These are phyloP conservation scores for Brotula barbata DNA, from an alignment of 2,797 vertebrate genomes.

Conservation along the genomic window DNA sequence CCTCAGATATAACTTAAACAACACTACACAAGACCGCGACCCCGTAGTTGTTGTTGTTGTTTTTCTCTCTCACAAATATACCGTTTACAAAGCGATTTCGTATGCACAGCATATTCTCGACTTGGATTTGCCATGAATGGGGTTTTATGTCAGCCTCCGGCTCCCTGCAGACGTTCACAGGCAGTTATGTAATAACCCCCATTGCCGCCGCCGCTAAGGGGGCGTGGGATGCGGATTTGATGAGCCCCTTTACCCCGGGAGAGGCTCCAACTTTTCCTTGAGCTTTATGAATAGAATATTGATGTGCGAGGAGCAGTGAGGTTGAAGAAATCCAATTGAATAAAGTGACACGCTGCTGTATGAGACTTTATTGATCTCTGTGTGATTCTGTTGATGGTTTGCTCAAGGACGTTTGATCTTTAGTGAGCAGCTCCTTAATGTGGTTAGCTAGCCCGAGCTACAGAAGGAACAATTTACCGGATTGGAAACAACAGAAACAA, in stretches of 20 bases:
- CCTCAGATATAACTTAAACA: too few species aligned
- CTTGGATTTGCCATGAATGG: conserved; percentile 35
- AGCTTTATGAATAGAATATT: conserved; percentile 31
- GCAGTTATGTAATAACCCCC: conserved; percentile 62
- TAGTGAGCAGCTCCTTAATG: too few species aligned
- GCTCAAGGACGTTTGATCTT: not conserved
- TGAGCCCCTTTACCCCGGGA: conserved; percentile 28
- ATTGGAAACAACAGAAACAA: too few species aligned
- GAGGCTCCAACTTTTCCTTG: conserved; percentile 41
- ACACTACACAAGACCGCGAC: too few species aligned
- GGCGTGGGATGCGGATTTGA: conserved; percentile 52
- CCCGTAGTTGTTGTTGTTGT: conserved; percentile 26
- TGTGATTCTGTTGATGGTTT: not conserved
- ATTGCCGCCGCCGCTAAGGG: conserved; percentile 32
- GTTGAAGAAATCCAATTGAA: not conserved
- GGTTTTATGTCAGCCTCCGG: conserved; percentile 42
- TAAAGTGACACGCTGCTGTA: conserved; percentile 10
- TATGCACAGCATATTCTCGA: conserved; percentile 32
- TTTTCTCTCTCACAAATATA: not conserved
- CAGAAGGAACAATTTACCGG: too few species aligned
- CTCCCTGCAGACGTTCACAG: conserved; percentile 44
- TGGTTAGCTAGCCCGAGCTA: too few species aligned
- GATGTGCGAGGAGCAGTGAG: conserved; percentile 17
- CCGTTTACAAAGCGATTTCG: conserved; percentile 15
- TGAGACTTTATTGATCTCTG: not conserved